phyloP scores from a whole-genome alignment of 2,797 vertebrate species.

The Parotocinclus haroldoi region DNA sequence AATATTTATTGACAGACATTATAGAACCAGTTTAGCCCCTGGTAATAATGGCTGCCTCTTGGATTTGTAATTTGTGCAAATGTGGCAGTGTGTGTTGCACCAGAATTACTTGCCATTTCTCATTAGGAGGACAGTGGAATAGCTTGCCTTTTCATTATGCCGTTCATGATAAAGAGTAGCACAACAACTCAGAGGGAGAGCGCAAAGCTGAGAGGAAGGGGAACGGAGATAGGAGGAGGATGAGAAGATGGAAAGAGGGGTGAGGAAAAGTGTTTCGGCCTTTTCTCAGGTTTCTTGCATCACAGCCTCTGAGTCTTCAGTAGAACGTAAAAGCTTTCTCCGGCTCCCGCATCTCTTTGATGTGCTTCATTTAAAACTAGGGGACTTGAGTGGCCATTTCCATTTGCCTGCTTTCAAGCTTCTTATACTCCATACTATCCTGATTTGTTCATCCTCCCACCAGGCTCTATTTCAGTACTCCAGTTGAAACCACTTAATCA shows the following conservation, averaged over 20 bases:
- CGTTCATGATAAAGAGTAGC: conserved; percentile 57
- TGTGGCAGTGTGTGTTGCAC: conserved; percentile 44
- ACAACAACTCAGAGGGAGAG: conserved; percentile 29
- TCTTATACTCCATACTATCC: not conserved
- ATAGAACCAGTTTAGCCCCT: conserved; percentile 67
- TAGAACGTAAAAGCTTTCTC: conserved; percentile 50
- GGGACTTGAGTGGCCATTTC: conserved; percentile 58
- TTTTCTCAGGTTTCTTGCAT: conserved; percentile 55
- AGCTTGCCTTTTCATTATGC: conserved; percentile 64
- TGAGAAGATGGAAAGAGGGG: conserved; percentile 9
- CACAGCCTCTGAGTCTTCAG: conserved; percentile 64
- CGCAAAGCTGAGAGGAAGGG: conserved; percentile 11
- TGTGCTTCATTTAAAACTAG: conserved; percentile 69
- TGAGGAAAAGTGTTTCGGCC: conserved; percentile 46
- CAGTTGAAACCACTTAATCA: conserved; percentile 25
- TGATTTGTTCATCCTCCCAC: conserved; percentile 38
- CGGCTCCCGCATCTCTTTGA: conserved; percentile 70
- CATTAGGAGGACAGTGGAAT: conserved; percentile 64
- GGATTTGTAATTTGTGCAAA: conserved; percentile 62
- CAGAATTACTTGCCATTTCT: conserved; percentile 67
- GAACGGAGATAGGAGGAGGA: not conserved
- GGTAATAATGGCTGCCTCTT: conserved; percentile 60
- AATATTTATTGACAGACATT: conserved; percentile 69
- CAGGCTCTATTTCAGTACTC: conserved; percentile 24
- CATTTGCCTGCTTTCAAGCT: conserved; percentile 60